These are phyloP conservation scores for Larimichthys crocea DNA, from an alignment of 2,113 vertebrate genomes.

Conservation along the genomic window DNA sequence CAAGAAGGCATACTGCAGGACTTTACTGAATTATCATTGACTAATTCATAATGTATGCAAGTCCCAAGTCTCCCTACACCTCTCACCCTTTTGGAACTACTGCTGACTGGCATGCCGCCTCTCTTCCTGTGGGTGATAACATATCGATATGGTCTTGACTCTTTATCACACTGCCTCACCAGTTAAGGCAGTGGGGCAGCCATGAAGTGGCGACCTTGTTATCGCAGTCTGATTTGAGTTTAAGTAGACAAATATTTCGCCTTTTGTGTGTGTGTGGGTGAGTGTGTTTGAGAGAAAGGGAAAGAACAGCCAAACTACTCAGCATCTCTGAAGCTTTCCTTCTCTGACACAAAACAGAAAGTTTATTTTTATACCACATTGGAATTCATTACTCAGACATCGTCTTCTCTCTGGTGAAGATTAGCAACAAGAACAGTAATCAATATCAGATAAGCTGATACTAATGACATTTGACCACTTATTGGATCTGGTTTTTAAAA, in stretches of 20 bases:
- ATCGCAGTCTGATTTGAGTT: slow-evolving; percentile 66
- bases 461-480: background rate
- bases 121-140: slow-evolving; percentile 67
- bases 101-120: slow-evolving; percentile 50
- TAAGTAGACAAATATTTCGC: slow-evolving; percentile 21
- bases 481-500: slow-evolving; percentile 4
- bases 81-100: background rate
- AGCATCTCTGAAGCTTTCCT: background rate
- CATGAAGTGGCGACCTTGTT: slow-evolving; percentile 61
- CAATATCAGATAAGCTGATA: slow-evolving; percentile 6
- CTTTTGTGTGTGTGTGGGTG: background rate
- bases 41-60: background rate
- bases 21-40: background rate
- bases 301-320: background rate
- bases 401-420: background rate
- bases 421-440: background rate
- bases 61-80: background rate
- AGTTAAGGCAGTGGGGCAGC: slow-evolving; percentile 42
- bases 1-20: background rate
- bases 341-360: background rate
- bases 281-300: background rate
- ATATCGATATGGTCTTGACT: slow-evolving; percentile 37
- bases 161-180: slow-evolving; percentile 56
- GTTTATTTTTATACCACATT: background rate
- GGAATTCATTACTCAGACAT: background rate